These are phyloP conservation scores for Eulemur mongoz DNA, from an alignment of 2,797 vertebrate species.

Conservation along the genomic window DNA sequence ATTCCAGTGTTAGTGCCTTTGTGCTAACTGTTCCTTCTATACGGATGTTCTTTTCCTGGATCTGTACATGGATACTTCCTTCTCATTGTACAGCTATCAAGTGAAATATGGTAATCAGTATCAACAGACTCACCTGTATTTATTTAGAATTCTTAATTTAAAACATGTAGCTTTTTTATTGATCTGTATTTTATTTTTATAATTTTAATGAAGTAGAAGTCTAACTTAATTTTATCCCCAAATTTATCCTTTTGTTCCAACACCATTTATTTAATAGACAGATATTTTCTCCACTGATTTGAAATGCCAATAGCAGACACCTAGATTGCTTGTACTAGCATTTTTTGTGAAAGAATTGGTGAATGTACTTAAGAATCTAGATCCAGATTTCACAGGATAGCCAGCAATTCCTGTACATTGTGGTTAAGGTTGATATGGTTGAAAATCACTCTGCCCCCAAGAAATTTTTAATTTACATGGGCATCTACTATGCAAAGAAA, in stretches of 20 bases:
- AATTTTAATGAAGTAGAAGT: neutral
- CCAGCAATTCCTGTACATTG: neutral
- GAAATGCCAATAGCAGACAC: neutral
- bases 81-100: neutral
- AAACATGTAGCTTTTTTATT: neutral
- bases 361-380: neutral
- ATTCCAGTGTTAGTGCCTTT: neutral
- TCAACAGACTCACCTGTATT: neutral
- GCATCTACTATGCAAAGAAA: neutral
- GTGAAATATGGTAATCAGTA: neutral
- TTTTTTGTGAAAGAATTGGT: neutral
- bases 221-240: neutral
- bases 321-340: neutral
- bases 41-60: neutral
- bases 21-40: neutral
- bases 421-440: neutral
- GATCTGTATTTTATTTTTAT: conserved; percentile 10
- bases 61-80: neutral
- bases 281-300: neutral
- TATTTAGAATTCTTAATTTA: conserved; percentile 16
- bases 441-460: neutral
- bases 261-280: neutral
- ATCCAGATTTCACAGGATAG: neutral
- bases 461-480: conserved; percentile 23
- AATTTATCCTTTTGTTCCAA: neutral